phyloP scores from a whole-genome alignment of 2,113 vertebrate genomes.

The Sceloporus undulatus region DNA sequence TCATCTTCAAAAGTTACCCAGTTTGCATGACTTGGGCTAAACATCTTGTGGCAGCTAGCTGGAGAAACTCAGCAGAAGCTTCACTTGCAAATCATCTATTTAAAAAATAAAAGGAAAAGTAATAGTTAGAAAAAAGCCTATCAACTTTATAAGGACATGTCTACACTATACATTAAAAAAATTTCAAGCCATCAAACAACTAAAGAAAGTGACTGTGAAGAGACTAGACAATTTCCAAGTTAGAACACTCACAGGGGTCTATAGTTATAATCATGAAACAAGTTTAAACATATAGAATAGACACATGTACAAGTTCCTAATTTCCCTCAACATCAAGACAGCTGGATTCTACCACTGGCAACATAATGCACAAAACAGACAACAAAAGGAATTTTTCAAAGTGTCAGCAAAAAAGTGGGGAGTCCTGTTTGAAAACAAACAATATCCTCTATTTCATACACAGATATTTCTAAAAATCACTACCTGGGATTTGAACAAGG shows the following conservation, averaged over 20 bases:
- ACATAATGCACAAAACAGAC: not conserved
- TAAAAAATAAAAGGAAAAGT: conserved; percentile 46
- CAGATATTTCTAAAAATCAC: not conserved
- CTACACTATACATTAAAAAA: not conserved
- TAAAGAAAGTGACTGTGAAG: not conserved
- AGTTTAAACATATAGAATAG: not conserved
- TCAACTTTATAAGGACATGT: not conserved
- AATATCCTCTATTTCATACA: not conserved
- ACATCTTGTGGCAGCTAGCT: conserved; percentile 80
- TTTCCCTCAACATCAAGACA: not conserved
- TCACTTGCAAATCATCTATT: conserved; percentile 59
- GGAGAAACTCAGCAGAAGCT: not conserved
- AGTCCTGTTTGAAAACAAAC: not conserved
- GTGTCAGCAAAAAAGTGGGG: not conserved
- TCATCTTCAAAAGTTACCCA: conserved; percentile 99
- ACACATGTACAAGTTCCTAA: not conserved
- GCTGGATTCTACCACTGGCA: not conserved
- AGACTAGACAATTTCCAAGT: not conserved
- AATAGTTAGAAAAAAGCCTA: conserved; percentile 6
- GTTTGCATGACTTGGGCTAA: conserved; percentile 90
- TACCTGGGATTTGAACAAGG: no score
- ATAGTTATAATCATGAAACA: not conserved
- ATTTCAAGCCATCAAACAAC: not conserved
- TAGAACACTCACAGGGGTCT: not conserved
- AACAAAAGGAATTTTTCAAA: not conserved